Base-by-base conservation (phyloP, 2,113 vertebrate genomes). In the Triplophysa dalaica region DNA sequence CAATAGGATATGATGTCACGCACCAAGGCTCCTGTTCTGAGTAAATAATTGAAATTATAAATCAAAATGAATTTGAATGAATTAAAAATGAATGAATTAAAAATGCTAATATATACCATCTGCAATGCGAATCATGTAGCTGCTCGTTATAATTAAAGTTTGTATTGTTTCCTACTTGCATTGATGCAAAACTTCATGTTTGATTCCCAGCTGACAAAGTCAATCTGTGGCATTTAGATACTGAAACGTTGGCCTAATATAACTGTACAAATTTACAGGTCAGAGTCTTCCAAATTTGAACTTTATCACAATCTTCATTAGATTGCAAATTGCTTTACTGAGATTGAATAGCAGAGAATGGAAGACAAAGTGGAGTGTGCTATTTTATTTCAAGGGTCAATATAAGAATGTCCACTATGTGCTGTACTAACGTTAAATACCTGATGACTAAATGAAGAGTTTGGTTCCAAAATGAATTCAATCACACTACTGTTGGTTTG, bases 41-140 rank as follows among this genome's bases (percentile, higher is more conserved):
- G 12, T 17, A 52, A 17, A 52, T 52, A 17, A 52, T 17, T 52
- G 14, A 22, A 66, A 14, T 48, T 68, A 68, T 24, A 13, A 48
- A 24, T 68, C 12, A 16, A 24, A 24, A 16, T 48, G n/a, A n/a
- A n/a, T n/a, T n/a, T n/a, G n/a, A 68, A 24, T 68, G 13, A 48
- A 43, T 66, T 14, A 66, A 43, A 66, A 43, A 66, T 66, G 38
- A 68, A 24, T 68, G 13, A 48, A 43, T 66, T 14, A 66, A 43
- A 66, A 43, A 66, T 66, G 38, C n/a, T 43, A 43, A 66, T 41
- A 41, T 43, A 66, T 22, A 21, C 10, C 45, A 68, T 50, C 21
- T 68, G 43, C 21, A 50, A 68, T 24, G 66, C 41, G 16, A 68
- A 48, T 43, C 12, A n/a, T 41, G 4, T 2, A 43, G 50, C 50